Base-by-base conservation (phyloP, 2,113 vertebrate species). In the Ploceus nigricollis region DNA sequence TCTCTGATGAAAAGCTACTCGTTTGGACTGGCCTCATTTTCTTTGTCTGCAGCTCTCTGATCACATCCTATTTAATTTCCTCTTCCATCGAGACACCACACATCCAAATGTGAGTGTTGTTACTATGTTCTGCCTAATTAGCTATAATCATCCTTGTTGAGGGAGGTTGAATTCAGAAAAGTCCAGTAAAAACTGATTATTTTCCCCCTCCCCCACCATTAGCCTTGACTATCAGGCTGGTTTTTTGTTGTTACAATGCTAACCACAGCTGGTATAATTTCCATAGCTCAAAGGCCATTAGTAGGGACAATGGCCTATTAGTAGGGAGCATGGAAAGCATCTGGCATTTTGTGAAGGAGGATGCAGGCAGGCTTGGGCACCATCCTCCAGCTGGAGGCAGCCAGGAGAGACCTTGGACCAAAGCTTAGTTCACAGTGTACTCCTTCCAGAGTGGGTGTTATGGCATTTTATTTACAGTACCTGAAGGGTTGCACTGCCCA, bases 41-140 rank as follows among this genome's bases (percentile, higher is more conserved):
- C 77, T 91, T 91, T 87, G 56, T 84, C 73, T 91, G 73, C 66
- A 79, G 87, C 44, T 81, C 60, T 93, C 76, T 90, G 86, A 82
- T 76, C 0, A 0, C 68, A 70, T 81, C 53, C 61, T 64, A 16
- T 91, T 91, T 75, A 89, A 87, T 95, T 82, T 94, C 44, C 69
- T 51, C 66, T 96, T 91, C 65, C 82, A 76, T 11, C 6, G 13
- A 90, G 92, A 95, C 88, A 78, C 81, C 2, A 0, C 48, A 18
- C 22, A 89, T 87, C 69, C 66, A 76, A 87, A 90, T 87, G 70
- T 37, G 78, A 84, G 24, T 5, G 6, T 57, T 83, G 89, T 94
- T 84, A 84, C 81, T 8, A 5, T 42, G 51, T 47, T 82, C 92
- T 84, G 51, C 73, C 57, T 95, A 87, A 89, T 95, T 91, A 78